Evolutionary conservation across 2,797 vertebrate species (phyloP), one percentile per base, ranked within the genome.

Genomic region (Nannoperca obscura): DNA sequence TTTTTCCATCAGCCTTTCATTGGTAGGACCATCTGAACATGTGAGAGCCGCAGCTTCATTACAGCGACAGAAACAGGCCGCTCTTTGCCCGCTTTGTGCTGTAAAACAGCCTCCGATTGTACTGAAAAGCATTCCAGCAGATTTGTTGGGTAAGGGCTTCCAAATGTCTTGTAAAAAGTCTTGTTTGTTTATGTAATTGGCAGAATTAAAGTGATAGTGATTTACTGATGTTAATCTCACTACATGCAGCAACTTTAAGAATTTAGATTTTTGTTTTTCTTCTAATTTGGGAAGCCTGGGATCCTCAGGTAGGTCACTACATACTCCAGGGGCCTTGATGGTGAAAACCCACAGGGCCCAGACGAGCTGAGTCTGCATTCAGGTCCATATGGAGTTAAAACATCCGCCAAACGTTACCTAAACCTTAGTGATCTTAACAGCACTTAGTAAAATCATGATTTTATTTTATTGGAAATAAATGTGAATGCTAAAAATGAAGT

Each of bases 81-180:
- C 69, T 83, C 77, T 85, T 81, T 76, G 79, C 47, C 49, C 55
- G 65, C 46, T 84, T 76, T 76, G 80, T 83, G 71, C 59, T 36
- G 46, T 24, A 22, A 76, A 83, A 86, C 78, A 85, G 68, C 38
- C 53, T 57, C 53, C 42, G 54, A 74, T 78, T 84, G 79, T 76
- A 65, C 65, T 46, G 54, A 67, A 61, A 66, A 82, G 57, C 50
- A 58, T 71, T 75, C 24, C 50, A 60, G 78, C 66, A 68, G 73
- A 86, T 78, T 60, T 81, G 57, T 38, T 72, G 78, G 15, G 3
- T 2, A 53, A 59, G 67, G 17, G 24, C 52, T 63, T 70, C 73
- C 80, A 86, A 63, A 40, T 69, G 53, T 62, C 57, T 70, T 58
- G 53, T n/a, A 40, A 73, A 63, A 19, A 12, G 34, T n/a, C 22